Evolutionary conservation across 2,888 invertebrate genomes (phyloP).

Genomic region (Hypomecis atomaria): DNA sequence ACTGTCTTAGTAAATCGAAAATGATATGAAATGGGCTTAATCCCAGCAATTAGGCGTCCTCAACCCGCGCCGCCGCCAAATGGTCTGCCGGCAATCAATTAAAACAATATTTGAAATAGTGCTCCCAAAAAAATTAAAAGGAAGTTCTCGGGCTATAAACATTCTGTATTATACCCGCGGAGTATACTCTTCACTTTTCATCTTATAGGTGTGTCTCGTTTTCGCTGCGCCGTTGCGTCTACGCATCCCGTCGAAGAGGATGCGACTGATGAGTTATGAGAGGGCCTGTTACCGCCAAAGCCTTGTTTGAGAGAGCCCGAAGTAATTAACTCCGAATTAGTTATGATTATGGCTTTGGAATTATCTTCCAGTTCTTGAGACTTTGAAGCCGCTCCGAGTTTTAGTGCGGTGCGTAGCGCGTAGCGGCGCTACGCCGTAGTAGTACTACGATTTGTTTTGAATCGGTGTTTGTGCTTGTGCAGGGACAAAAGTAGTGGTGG

Average conservation of each 20-base stretch:
- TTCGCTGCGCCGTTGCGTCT: slow-evolving; percentile 78
- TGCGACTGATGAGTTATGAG: slow-evolving; percentile 75
- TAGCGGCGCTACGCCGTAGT: slow-evolving; percentile 56
- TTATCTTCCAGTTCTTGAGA: slow-evolving; percentile 53
- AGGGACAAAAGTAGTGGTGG: too few species aligned
- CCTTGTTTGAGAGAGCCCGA: slow-evolving; percentile 77
- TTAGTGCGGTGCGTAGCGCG: slow-evolving; percentile 48
- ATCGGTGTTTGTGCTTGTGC: too few species aligned
- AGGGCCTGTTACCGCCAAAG: slow-evolving; percentile 78
- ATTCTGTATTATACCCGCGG: slow-evolving; percentile 69
- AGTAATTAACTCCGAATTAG: slow-evolving; percentile 81
- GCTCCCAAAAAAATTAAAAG: slow-evolving; percentile 77
- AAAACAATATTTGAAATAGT: slow-evolving; percentile 84
- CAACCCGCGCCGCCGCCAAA: slow-evolving; percentile 70
- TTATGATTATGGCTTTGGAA: slow-evolving; percentile 70
- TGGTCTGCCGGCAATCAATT: slow-evolving; percentile 82
- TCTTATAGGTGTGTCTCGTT: slow-evolving; percentile 54
- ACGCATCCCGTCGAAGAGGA: slow-evolving; percentile 66
- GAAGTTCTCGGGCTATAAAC: slow-evolving; percentile 77
- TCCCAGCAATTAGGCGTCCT: slow-evolving; percentile 72
- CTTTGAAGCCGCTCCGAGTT: slow-evolving; percentile 42
- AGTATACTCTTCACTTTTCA: slow-evolving; percentile 46
- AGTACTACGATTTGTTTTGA: not conserved
- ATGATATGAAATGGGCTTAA: slow-evolving; percentile 63
- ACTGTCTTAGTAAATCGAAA: slow-evolving; percentile 60